Percentiles rank a stretch among this genome's conserved stretches.
These are phyloP conservation scores for Abramis brama DNA, from an alignment of 2,113 vertebrate genomes.

Conservation along the genomic window DNA sequence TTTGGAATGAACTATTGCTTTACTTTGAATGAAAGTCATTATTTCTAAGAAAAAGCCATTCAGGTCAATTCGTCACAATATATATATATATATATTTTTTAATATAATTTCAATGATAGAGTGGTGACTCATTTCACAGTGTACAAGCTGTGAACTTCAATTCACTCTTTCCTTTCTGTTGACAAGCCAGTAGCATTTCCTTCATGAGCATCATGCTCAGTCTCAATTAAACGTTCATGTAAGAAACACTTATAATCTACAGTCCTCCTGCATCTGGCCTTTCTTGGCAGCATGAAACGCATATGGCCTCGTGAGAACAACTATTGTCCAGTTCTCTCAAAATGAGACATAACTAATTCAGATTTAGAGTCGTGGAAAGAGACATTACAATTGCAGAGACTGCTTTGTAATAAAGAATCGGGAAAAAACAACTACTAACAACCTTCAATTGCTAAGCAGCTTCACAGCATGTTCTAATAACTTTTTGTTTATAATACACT, in stretches of 20 bases:
- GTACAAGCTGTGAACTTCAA: conserved; percentile 11
- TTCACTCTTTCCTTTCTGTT: conserved; percentile 18
- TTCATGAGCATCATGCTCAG: background rate
- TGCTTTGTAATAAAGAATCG: background rate
- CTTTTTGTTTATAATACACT: background rate
- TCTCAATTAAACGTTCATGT: background rate
- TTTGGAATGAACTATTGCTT: background rate
- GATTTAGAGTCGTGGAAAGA: conserved; percentile 13
- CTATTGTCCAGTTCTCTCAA: conserved; percentile 2
- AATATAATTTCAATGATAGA: conserved; percentile 10
- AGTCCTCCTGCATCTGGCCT: conserved; percentile 8
- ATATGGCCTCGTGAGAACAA: conserved; percentile 26
- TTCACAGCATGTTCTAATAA: background rate
- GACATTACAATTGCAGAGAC: background rate
- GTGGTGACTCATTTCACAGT: conserved; percentile 11
- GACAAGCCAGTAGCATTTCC: conserved; percentile 9
- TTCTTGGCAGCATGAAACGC: conserved; percentile 21
- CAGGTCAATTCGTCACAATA: background rate
- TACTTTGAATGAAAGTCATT: background rate
- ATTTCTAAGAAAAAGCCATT: background rate
- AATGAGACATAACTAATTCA: background rate
- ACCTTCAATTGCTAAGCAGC: background rate
- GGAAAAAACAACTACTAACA: background rate
- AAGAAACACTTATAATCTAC: background rate
- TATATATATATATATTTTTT: background rate